A percentile compares a stretch with the other conserved stretches of the same genome.
Evolutionary conservation across 2,797 vertebrate genomes (phyloP).

Genomic region (Melanotaenia nigrans): DNA sequence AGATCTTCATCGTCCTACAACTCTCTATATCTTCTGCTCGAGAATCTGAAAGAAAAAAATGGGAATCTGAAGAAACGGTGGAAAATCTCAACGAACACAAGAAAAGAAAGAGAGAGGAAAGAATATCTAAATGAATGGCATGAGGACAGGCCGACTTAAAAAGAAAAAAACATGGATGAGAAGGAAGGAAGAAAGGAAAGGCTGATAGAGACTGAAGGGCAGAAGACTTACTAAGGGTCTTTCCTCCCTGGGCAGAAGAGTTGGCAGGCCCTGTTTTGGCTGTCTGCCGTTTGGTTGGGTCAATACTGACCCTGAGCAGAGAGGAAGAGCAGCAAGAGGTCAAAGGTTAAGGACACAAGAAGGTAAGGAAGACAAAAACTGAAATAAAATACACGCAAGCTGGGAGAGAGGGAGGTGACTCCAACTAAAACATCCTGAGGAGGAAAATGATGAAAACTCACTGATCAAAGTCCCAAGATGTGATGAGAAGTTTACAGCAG

Average conservation of each 20-base stretch:
- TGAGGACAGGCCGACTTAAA: slow-evolving; percentile 45
- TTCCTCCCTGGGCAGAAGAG: slow-evolving; percentile 83
- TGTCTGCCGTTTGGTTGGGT: slow-evolving; percentile 86
- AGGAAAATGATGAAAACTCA: slow-evolving; percentile 32
- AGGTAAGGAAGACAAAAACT: slow-evolving; percentile 69
- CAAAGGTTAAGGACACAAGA: slow-evolving; percentile 78
- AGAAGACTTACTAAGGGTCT: slow-evolving; percentile 88
- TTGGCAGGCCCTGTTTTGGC: slow-evolving; percentile 84
- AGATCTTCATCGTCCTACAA: slow-evolving; percentile 82
- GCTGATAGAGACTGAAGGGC: slow-evolving; percentile 69
- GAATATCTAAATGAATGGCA: slow-evolving; percentile 63
- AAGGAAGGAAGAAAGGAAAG: slow-evolving; percentile 49
- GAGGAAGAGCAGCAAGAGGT: slow-evolving; percentile 81
- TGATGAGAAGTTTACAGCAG: slow-evolving; percentile 7
- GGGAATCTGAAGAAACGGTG: slow-evolving; percentile 60
- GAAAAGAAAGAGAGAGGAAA: slow-evolving; percentile 57
- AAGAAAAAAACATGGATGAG: slow-evolving; percentile 21
- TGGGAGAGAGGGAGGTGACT: slow-evolving; percentile 41
- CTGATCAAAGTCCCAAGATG: slow-evolving; percentile 23
- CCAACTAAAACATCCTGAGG: slow-evolving; percentile 44
- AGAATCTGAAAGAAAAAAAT: slow-evolving; percentile 73
- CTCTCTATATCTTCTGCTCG: slow-evolving; percentile 79
- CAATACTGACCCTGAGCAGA: slow-evolving; percentile 86
- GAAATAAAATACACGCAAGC: slow-evolving; percentile 39
- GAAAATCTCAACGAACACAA: slow-evolving; percentile 51